phyloP scores from a whole-genome alignment of 2,113 vertebrate species.

The Bucco capensis region DNA sequence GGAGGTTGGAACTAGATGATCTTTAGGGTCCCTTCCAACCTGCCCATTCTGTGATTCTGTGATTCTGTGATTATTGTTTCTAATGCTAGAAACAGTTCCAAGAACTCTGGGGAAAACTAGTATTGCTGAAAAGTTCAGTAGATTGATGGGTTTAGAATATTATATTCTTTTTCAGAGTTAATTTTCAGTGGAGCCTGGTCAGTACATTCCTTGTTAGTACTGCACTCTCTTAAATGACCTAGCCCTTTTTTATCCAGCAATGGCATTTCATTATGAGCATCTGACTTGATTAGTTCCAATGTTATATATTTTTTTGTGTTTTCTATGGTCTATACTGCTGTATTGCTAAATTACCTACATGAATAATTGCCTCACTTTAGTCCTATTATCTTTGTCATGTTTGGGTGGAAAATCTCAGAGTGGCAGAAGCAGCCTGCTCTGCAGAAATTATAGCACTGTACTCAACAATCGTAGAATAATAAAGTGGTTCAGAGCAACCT shows the following conservation, averaged over 20 bases:
- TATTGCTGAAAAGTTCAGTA: background rate
- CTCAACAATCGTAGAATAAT: background rate
- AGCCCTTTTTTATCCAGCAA: background rate
- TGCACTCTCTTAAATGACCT: background rate
- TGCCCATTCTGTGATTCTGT: no score
- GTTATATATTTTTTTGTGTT: background rate
- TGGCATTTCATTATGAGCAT: background rate
- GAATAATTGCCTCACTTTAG: conserved; percentile 13
- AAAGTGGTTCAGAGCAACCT: background rate
- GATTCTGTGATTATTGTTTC: no score
- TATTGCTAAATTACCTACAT: background rate
- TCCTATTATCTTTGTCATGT: conserved; percentile 20
- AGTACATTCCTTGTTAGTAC: background rate
- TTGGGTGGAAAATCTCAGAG: conserved; percentile 31
- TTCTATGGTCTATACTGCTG: background rate
- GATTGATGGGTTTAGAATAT: background rate
- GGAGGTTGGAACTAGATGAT: no score
- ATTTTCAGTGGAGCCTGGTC: background rate
- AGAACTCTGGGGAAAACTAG: background rate
- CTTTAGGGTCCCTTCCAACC: no score
- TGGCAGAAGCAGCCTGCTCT: background rate
- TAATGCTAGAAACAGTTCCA: background rate
- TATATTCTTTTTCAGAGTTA: background rate
- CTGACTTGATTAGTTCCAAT: background rate
- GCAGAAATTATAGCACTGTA: background rate